phyloP scores from a whole-genome alignment of 2,113 vertebrate genomes.

The Phylloscopus trochiloides region DNA sequence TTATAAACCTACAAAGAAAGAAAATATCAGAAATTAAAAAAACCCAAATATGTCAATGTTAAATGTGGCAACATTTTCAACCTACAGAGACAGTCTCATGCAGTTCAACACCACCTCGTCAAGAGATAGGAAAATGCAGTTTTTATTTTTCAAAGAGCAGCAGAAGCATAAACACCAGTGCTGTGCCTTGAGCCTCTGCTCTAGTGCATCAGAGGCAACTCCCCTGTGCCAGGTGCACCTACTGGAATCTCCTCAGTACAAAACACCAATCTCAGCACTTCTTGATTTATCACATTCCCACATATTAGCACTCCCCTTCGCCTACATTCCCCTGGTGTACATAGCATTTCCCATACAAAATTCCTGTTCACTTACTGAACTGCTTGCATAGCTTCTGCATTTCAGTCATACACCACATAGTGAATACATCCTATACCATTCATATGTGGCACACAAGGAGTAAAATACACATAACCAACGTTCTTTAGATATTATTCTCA shows the following conservation, averaged over 20 bases:
- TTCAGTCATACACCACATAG: not conserved
- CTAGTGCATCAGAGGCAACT: not conserved
- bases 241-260: not conserved
- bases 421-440: not conserved
- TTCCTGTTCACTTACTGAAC: not conserved
- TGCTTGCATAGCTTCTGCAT: not conserved
- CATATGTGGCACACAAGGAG: not conserved
- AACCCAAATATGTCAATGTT: fast-evolving
- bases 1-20: slow-evolving; percentile 80
- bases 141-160: not conserved
- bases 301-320: not conserved
- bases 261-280: not conserved
- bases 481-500: not conserved
- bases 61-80: not conserved
- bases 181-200: not conserved
- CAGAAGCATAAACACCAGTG: not conserved
- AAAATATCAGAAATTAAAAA: not conserved
- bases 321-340: not conserved
- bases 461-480: not conserved
- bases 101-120: not conserved
- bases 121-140: not conserved
- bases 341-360: not conserved
- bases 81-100: not conserved
- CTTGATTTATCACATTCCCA: not conserved
- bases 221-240: not conserved